Evolutionary conservation across 2,113 vertebrate species (phyloP).

Genomic region (Tragelaphus buxtoni): DNA sequence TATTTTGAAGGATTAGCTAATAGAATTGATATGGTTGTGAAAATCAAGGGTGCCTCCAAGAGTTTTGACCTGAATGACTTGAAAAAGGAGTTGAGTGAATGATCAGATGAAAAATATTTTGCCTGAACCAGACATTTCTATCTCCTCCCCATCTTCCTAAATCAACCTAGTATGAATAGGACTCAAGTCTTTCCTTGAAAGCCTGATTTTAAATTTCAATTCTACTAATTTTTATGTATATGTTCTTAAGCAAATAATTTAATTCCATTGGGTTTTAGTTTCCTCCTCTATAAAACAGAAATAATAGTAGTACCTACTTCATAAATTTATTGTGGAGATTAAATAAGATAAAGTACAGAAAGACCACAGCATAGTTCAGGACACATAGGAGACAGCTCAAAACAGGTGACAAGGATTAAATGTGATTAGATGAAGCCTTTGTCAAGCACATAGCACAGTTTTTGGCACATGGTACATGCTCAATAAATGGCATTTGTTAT

Average conservation of each 20-base stretch:
- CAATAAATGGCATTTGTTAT: background rate
- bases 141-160: background rate
- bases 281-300: background rate
- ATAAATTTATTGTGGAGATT: background rate
- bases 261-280: background rate
- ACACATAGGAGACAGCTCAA: background rate
- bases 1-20: background rate
- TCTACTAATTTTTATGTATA: background rate
- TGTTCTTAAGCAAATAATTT: background rate
- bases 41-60: background rate
- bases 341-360: background rate
- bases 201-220: background rate
- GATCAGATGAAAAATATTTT: background rate
- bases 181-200: conserved; percentile 1
- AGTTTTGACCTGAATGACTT: background rate
- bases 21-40: background rate
- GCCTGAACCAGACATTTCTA: background rate
- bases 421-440: background rate
- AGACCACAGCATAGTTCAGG: background rate
- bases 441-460: background rate
- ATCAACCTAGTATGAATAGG: background rate
- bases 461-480: background rate
- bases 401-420: background rate
- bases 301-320: background rate
- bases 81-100: background rate